Evolutionary conservation across 2,113 vertebrate genomes (phyloP), one percentile per base, ranked within the genome.

Genomic region (Empidonax alnorum): DNA sequence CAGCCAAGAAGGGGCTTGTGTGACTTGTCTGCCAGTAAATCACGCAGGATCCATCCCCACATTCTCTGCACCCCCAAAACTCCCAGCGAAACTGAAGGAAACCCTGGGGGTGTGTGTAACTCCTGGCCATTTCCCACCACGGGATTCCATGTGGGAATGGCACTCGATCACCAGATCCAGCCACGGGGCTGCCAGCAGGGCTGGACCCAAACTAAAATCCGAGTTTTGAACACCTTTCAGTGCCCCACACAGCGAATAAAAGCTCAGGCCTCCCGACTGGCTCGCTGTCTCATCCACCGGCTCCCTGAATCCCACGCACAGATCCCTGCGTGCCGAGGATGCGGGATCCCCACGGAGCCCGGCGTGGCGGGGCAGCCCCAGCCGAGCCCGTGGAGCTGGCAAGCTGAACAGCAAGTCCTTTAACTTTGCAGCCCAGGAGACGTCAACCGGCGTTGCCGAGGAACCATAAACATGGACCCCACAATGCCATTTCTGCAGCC

Each of bases 381-480:
- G 94, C 65, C 63, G 66, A 94, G 73, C 75, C 16, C 28, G 79
- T 21, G 81, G 88, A 90, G 80, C 76, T 87, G 58, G 83, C 73
- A 89, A 90, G 69, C 72, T 1, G 3, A 39, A 35, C 72, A 80
- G 80, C 44, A n/a, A n/a, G 41, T 37, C 65, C 69, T 84, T 92
- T 89, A 93, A 94, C 84, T 96, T 69, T 75, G 88, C 88, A 96
- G 93, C 68, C 4, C 7, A 77, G 56, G 42, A 93, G 83, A 95
- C 10, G 9, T 95, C 96, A 96, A 89, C 76, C 31, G 24, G 80
- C 9, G 73, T 87, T 95, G 88, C 92, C 92, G 93, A 96, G 96
- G 96, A 86, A 96, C 94, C 86, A 95, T 90, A 96, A 95, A 95
- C 93, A 96, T 42, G 92, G 86, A 95, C 88, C 90, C 83, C 86